Evolutionary conservation across 2,888 invertebrate genomes (phyloP).

Genomic region (Tipula vernalis): DNA sequence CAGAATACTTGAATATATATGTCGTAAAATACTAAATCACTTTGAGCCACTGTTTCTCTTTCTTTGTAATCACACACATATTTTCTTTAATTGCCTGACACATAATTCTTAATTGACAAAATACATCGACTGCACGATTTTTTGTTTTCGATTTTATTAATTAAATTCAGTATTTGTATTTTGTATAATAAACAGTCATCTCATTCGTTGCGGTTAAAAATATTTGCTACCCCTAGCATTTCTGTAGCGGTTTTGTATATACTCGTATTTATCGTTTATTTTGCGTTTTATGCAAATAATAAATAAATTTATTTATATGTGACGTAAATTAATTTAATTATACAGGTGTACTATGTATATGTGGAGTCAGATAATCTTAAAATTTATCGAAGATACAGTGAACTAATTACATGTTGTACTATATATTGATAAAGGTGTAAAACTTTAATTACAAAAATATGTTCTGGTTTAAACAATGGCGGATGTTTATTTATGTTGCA

Average conservation of each 20-base stretch:
- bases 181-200: not conserved
- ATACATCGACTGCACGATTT: not conserved
- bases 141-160: not conserved
- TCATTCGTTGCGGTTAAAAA: not conserved
- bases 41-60: not conserved
- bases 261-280: not conserved
- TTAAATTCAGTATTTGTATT: not conserved
- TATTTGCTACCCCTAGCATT: no score
- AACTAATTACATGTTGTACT: not conserved
- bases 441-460: no score
- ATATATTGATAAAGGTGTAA: no score
- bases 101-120: not conserved
- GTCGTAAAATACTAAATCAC: not conserved
- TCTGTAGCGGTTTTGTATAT: not conserved
- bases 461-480: no score
- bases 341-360: not conserved
- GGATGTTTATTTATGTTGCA: no score
- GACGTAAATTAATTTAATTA: not conserved
- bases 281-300: not conserved
- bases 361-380: not conserved
- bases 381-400: not conserved
- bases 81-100: not conserved
- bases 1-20: not conserved
- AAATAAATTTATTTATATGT: not conserved
- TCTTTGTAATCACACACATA: not conserved